Percentiles rank a stretch among this genome's conserved stretches.
These are phyloP conservation scores for Paguma larvata DNA, from an alignment of 2,797 vertebrate species.

Conservation along the genomic window DNA sequence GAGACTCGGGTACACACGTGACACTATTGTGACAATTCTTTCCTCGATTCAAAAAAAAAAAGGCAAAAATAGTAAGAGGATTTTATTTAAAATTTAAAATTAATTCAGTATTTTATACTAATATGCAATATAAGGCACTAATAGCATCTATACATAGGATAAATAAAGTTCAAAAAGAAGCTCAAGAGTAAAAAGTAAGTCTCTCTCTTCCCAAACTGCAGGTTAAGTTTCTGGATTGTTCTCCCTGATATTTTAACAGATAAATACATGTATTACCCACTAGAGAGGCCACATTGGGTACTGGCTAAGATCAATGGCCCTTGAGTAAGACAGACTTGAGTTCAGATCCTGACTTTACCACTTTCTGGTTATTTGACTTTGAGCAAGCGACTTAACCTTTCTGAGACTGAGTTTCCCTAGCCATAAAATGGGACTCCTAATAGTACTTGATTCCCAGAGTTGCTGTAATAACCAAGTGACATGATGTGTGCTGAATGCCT, in stretches of 20 bases:
- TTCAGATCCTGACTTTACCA: constrained; percentile 1
- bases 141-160: neutral
- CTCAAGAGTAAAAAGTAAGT: constrained; percentile 6
- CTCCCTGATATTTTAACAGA: constrained; percentile 5
- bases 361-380: constrained; percentile 1
- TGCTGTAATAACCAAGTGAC: constrained; percentile 1
- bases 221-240: constrained; percentile 46
- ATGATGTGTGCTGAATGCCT: neutral
- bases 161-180: constrained; percentile 19
- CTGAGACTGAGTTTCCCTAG: constrained; percentile 24
- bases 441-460: neutral
- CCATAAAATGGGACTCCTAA: neutral
- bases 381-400: neutral
- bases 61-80: neutral
- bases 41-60: constrained; percentile 7
- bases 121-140: neutral
- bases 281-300: neutral
- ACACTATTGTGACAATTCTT: neutral
- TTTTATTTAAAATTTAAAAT: constrained; percentile 27
- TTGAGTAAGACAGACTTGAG: neutral
- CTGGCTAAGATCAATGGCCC: neutral
- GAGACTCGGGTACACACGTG: neutral
- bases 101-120: constrained; percentile 21
- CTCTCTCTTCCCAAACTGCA: neutral
- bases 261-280: neutral